phyloP scores from a whole-genome alignment of 2,888 invertebrate genomes.

The Oxyteleia sp. region DNA sequence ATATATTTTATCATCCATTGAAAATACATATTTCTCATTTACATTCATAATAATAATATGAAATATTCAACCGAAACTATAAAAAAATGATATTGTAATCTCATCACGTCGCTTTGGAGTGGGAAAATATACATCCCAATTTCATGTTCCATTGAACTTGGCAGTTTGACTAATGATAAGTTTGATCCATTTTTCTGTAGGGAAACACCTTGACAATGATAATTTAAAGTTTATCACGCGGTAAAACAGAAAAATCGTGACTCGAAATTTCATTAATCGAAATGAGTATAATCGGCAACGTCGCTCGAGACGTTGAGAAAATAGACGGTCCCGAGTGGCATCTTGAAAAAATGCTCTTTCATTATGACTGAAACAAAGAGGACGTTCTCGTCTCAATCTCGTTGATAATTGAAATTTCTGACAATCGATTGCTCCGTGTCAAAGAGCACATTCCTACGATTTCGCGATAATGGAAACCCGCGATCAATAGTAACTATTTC shows the following conservation, averaged over 20 bases:
- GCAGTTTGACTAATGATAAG: no score
- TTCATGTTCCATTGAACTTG: no score
- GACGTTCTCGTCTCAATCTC: slow-evolving; percentile 29
- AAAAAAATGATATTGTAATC: no score
- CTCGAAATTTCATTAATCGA: slow-evolving; percentile 12
- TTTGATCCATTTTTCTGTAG: no score
- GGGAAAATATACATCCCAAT: no score
- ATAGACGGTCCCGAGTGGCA: not conserved
- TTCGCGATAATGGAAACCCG: slow-evolving; percentile 32
- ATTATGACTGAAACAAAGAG: slow-evolving; percentile 34
- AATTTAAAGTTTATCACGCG: slow-evolving; percentile 3
- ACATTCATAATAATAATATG: no score
- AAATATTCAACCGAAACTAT: no score
- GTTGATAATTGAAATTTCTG: slow-evolving; percentile 57
- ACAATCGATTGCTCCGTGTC: slow-evolving; percentile 49
- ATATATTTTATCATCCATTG: no score
- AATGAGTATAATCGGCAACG: slow-evolving; percentile 7
- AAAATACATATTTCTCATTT: no score
- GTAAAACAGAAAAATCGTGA: slow-evolving; percentile 11
- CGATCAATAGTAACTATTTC: slow-evolving; percentile 36
- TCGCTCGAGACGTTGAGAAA: no score
- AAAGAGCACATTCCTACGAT: slow-evolving; percentile 42
- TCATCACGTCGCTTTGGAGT: no score
- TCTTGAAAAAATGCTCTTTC: slow-evolving; percentile 24
- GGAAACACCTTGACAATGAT: slow-evolving; percentile 11